Percentiles rank a stretch among this genome's conserved stretches.
phyloP scores from a whole-genome alignment of 2,888 invertebrate species.

The Amphipoea oculea region DNA sequence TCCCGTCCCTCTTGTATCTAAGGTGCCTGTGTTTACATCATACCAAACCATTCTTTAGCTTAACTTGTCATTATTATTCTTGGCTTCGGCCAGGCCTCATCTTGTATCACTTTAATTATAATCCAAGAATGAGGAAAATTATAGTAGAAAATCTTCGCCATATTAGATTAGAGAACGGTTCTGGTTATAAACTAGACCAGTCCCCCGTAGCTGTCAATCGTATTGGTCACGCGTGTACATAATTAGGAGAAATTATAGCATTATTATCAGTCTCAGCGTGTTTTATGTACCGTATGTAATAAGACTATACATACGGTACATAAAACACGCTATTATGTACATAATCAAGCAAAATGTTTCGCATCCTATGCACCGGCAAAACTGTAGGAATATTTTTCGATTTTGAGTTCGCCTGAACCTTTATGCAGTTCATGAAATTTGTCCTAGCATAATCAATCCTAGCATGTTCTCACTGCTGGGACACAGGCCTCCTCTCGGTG shows the following conservation, averaged over 20 bases:
- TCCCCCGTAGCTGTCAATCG: slow-evolving; percentile 18
- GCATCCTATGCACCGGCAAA: neutral
- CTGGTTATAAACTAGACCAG: slow-evolving; percentile 12
- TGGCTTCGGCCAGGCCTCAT: neutral
- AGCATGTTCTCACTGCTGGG: no score
- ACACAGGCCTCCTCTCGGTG: no score
- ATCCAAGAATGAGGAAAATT: slow-evolving; percentile 32
- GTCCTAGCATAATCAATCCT: no score
- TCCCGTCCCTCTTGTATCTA: neutral
- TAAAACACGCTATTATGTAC: neutral
- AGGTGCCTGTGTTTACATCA: neutral
- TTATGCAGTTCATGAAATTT: neutral
- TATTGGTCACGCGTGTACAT: slow-evolving; percentile 44
- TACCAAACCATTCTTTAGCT: no score
- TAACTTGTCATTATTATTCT: neutral
- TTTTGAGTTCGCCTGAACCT: neutral
- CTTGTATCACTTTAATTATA: slow-evolving; percentile 8
- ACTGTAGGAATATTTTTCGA: no score
- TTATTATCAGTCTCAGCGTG: slow-evolving; percentile 1
- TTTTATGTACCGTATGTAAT: slow-evolving; percentile 13
- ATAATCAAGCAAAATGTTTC: neutral
- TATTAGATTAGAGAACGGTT: slow-evolving; percentile 41
- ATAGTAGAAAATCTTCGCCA: slow-evolving; percentile 15
- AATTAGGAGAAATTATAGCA: slow-evolving; percentile 50
- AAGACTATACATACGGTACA: neutral